A percentile compares a stretch with the other conserved stretches of the same genome.
Conservation (phyloP, 2,888 invertebrate genomes). For the Ptychoptera albimana region DNA sequence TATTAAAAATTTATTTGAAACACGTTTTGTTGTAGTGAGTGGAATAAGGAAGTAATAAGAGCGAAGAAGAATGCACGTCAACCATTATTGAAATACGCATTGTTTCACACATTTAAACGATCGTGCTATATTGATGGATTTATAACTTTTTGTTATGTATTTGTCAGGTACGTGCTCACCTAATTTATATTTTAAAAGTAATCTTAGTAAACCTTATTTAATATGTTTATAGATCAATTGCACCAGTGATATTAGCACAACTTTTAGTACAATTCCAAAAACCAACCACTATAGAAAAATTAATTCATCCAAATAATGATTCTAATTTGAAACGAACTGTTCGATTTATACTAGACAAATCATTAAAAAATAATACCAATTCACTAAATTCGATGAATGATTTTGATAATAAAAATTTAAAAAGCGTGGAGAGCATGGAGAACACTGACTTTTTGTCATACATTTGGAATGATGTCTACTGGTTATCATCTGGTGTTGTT, state of each 20-base stretch:
- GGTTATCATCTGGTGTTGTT: conserved; percentile 24
- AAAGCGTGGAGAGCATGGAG: not conserved
- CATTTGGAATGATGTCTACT: conserved; percentile 24
- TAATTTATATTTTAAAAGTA: not conserved
- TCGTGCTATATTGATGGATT: conserved; percentile 48
- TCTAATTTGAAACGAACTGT: conserved; percentile 2
- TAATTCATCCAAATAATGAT: not conserved
- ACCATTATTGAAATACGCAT: conserved; percentile 46
- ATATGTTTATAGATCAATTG: conserved; percentile 19
- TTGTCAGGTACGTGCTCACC: conserved; percentile 22
- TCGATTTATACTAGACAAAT: conserved; percentile 1
- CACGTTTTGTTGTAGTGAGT: conserved; percentile 35
- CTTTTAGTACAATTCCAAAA: conserved; percentile 25
- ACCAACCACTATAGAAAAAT: conserved; percentile 5
- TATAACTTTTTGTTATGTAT: conserved; percentile 34
- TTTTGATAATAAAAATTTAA: not conserved
- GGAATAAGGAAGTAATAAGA: conserved; percentile 44
- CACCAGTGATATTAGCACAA: conserved; percentile 28
- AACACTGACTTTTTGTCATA: conserved; percentile 9
- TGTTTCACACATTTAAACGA: conserved; percentile 50
- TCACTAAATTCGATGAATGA: not conserved
- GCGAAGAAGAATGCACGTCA: conserved; percentile 38
- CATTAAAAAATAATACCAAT: too few species aligned
- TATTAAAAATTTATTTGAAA: too few species aligned
- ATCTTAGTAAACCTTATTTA: not conserved